Evolutionary conservation across 2,113 vertebrate species (phyloP).

Genomic region (Cheirogaleus medius): DNA sequence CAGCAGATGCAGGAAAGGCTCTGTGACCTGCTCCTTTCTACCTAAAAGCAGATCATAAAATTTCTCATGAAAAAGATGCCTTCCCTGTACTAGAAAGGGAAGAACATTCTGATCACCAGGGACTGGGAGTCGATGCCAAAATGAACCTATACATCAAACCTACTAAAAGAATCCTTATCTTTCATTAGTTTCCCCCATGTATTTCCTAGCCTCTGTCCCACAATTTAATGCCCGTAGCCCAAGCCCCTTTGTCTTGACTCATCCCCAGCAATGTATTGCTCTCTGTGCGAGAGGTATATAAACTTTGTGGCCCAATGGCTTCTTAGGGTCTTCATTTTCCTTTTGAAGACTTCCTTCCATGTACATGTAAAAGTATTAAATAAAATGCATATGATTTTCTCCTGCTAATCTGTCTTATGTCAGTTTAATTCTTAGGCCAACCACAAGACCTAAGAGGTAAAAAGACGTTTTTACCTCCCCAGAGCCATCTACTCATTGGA

Average conservation of each 20-base stretch:
- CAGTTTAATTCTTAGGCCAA: not conserved
- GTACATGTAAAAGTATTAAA: not conserved
- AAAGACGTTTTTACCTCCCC: not conserved
- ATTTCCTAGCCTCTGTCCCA: not conserved
- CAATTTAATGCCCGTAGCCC: not conserved
- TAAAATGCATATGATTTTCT: not conserved
- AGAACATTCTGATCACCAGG: not conserved
- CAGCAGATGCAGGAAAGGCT: not conserved
- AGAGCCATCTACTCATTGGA: not conserved
- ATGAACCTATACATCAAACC: not conserved
- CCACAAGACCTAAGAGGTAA: not conserved
- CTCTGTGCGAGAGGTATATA: not conserved
- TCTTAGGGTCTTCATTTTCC: not conserved
- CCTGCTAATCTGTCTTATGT: not conserved
- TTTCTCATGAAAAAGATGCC: not conserved
- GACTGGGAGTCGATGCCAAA: not conserved
- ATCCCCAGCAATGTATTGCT: not conserved
- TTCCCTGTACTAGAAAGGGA: not conserved
- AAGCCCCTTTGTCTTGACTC: not conserved
- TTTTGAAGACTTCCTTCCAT: not conserved
- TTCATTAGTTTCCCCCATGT: not conserved
- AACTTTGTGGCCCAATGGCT: not conserved
- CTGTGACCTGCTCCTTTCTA: not conserved
- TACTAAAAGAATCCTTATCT: not conserved
- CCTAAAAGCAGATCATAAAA: not conserved